These are phyloP conservation scores for Chaenodraco wilsoni DNA, from an alignment of 2,797 vertebrate species.

Conservation along the genomic window DNA sequence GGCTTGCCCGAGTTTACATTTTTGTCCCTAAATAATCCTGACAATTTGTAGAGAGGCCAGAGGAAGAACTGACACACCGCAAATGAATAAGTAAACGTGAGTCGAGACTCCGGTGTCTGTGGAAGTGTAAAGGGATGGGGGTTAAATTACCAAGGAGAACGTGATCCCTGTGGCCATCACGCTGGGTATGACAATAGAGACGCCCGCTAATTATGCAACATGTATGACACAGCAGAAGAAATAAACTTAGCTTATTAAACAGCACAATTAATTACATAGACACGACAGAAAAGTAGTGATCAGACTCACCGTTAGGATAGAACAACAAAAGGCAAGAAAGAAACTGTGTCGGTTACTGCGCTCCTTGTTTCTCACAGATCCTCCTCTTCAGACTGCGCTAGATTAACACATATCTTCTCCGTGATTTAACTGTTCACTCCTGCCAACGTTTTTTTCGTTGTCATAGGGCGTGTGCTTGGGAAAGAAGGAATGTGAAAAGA, in stretches of 20 bases:
- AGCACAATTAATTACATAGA: neutral
- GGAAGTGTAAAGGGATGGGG: slow-evolving; percentile 74
- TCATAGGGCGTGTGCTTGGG: slow-evolving; percentile 83
- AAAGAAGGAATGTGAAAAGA: slow-evolving; percentile 76
- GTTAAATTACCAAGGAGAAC: slow-evolving; percentile 76
- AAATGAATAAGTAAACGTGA: slow-evolving; percentile 79
- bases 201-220: slow-evolving; percentile 63
- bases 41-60: slow-evolving; percentile 65
- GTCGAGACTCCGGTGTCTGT: slow-evolving; percentile 73
- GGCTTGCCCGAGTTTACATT: slow-evolving; percentile 49
- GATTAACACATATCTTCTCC: slow-evolving; percentile 79
- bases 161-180: slow-evolving; percentile 65
- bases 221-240: slow-evolving; percentile 58
- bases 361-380: slow-evolving; percentile 53
- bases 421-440: slow-evolving; percentile 77
- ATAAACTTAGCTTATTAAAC: slow-evolving; percentile 33
- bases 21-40: slow-evolving; percentile 63
- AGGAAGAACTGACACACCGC: slow-evolving; percentile 59
- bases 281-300: neutral
- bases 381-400: slow-evolving; percentile 61
- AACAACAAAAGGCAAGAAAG: slow-evolving; percentile 26
- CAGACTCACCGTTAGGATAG: slow-evolving; percentile 57
- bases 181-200: slow-evolving; percentile 51
- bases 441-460: slow-evolving; percentile 62
- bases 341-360: slow-evolving; percentile 14